Percentiles rank a stretch among this genome's conserved stretches.
phyloP scores from a whole-genome alignment of 2,888 invertebrate genomes.

The Dynastes tityus region DNA sequence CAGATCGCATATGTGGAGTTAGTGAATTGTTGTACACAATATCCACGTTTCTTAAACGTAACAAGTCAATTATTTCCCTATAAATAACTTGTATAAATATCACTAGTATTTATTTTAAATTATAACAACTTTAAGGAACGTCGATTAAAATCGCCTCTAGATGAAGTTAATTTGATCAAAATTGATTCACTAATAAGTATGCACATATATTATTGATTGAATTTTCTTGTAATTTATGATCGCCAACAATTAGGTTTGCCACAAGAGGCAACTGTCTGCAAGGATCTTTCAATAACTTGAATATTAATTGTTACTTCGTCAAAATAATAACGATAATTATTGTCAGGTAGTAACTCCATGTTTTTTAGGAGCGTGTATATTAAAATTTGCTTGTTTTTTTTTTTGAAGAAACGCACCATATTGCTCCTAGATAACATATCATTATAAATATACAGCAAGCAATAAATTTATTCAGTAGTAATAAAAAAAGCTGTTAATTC shows the following conservation, averaged over 20 bases:
- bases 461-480: constrained; percentile 23
- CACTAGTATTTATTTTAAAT: constrained; percentile 25
- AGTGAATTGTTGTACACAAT: not conserved
- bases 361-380: constrained; percentile 35
- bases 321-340: constrained; percentile 19
- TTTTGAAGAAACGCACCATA: not conserved
- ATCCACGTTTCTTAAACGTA: constrained; percentile 44
- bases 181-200: too few species aligned
- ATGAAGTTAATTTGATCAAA: constrained; percentile 12
- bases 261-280: not conserved
- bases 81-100: constrained; percentile 34
- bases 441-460: constrained; percentile 33
- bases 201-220: not conserved
- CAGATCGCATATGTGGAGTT: not conserved
- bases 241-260: not conserved
- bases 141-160: constrained; percentile 31
- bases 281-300: not conserved
- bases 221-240: constrained; percentile 4
- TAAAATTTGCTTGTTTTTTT: not conserved
- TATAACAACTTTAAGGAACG: constrained; percentile 25
- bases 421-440: constrained; percentile 37
- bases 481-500: not conserved
- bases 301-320: constrained; percentile 4
- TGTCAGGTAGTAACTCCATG: not conserved
- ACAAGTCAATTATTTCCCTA: constrained; percentile 42